Conservation (phyloP, 2,888 invertebrate genomes). For the Zele albiditarsus region DNA sequence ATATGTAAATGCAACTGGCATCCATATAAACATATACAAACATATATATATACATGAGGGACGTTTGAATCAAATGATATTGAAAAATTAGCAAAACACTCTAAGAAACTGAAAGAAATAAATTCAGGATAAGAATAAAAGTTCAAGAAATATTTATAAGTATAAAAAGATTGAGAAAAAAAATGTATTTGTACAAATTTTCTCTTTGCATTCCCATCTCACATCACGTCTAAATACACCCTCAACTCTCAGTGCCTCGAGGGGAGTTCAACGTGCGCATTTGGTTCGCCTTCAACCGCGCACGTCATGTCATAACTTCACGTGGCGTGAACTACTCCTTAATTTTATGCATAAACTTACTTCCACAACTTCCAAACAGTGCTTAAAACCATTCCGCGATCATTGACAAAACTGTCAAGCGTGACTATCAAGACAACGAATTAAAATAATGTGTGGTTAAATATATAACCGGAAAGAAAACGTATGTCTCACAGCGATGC, state of each 20-base stretch:
- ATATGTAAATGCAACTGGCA: conserved; percentile 9
- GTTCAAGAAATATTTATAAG: not conserved
- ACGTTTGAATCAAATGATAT: conserved; percentile 1
- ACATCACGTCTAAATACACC: not conserved
- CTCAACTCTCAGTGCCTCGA: not conserved
- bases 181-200: not conserved
- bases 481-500: too few species aligned
- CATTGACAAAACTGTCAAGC: conserved; percentile 43
- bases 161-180: not conserved
- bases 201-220: not conserved
- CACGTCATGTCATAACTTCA: conserved; percentile 48
- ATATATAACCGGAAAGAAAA: not conserved
- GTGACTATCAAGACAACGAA: conserved; percentile 35
- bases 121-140: not conserved
- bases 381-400: conserved; percentile 40
- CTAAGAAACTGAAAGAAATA: not conserved
- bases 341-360: conserved; percentile 61
- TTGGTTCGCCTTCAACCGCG: not conserved
- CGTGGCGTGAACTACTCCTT: conserved; percentile 52
- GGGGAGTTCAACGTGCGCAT: conserved; percentile 16
- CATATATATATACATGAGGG: not conserved
- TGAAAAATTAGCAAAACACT: not conserved
- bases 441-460: conserved; percentile 28
- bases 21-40: not conserved
- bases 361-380: conserved; percentile 42